Conservation (phyloP, 2,888 invertebrate genomes). For the Aphodius sticticus region DNA sequence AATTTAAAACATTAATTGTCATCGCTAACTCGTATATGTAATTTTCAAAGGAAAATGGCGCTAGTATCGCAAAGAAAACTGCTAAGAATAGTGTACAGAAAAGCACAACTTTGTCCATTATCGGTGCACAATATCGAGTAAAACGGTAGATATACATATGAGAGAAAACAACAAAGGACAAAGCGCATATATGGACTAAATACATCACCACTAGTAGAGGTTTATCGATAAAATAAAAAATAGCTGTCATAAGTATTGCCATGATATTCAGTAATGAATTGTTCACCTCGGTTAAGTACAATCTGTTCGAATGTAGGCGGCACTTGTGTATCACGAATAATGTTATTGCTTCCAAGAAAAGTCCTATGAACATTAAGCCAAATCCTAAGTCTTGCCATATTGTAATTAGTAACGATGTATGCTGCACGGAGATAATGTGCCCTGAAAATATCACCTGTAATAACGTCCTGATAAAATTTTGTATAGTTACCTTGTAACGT, state of each 20-base stretch:
- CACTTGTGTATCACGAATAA: background rate
- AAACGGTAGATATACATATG: background rate
- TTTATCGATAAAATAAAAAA: background rate
- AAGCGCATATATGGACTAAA: background rate
- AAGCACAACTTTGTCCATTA: background rate
- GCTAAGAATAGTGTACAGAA: background rate
- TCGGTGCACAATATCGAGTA: background rate
- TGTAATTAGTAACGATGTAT: background rate
- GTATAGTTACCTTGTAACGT: background rate
- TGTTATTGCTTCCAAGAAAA: background rate
- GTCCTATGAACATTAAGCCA: background rate
- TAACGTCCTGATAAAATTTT: background rate
- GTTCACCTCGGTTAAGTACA: background rate
- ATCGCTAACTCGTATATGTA: background rate
- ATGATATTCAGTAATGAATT: background rate
- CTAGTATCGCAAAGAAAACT: background rate
- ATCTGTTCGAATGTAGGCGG: background rate
- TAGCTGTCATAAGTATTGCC: background rate
- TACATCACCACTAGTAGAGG: background rate
- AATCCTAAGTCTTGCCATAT: background rate
- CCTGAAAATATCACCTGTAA: background rate
- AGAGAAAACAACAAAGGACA: background rate
- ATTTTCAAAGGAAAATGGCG: background rate
- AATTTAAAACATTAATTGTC: background rate
- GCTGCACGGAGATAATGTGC: background rate